Conservation (phyloP, 1,140 invertebrate genomes). For the Drosophila equinoxialis region DNA sequence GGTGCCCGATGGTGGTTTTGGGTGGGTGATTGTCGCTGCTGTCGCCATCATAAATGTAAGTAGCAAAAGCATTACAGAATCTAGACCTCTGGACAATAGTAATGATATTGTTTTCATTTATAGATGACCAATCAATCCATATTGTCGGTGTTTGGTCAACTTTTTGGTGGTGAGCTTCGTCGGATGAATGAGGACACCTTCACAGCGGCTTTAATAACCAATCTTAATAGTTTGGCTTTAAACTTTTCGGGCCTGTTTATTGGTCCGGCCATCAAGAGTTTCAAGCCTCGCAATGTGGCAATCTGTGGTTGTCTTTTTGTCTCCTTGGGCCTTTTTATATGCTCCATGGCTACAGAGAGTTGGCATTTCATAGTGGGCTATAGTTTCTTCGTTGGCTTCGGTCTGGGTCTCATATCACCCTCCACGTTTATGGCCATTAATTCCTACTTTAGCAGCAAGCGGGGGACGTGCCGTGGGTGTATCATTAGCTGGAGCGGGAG, state of each 20-base stretch:
- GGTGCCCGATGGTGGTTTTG: conserved; percentile 87
- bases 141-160: conserved; percentile 88
- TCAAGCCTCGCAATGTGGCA: conserved; percentile 86
- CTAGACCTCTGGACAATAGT: neutral
- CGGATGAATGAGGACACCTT: conserved; percentile 87
- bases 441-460: conserved; percentile 87
- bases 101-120: neutral
- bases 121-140: conserved; percentile 89
- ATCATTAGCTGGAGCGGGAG: conserved; percentile 88
- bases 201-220: conserved; percentile 88
- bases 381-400: conserved; percentile 85
- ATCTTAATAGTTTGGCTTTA: conserved; percentile 87
- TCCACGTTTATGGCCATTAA: conserved; percentile 89
- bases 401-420: conserved; percentile 87
- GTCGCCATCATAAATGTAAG: conserved; percentile 87
- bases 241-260: conserved; percentile 88
- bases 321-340: conserved; percentile 86
- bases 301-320: conserved; percentile 86
- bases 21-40: conserved; percentile 87
- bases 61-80: conserved; percentile 21
- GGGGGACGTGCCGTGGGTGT: conserved; percentile 87
- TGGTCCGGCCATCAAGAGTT: conserved; percentile 87
- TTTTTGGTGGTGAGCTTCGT: conserved; percentile 87
- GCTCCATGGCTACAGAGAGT: conserved; percentile 86
- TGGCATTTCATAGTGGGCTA: conserved; percentile 88